Evolutionary conservation across 2,888 invertebrate genomes (phyloP).

Genomic region (Ectemnius continuus): DNA sequence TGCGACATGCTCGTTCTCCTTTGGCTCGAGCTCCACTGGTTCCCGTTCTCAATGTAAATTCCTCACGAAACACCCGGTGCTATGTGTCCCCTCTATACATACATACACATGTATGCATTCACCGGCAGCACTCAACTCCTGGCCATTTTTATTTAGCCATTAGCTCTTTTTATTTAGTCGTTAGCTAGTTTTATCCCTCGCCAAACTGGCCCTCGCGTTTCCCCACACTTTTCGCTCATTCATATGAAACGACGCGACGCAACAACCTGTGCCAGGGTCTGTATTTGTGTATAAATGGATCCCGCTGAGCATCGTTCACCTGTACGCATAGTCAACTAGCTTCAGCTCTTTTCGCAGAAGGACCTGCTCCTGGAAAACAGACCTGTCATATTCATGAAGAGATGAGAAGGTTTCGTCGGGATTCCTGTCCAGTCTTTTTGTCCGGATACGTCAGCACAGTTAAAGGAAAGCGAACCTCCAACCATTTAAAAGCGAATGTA

Average conservation of each 20-base stretch:
- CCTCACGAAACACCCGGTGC: constrained; percentile 39
- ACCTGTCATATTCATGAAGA: too few relatives aligned
- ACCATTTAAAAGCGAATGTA: too few relatives aligned
- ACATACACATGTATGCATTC: neutral
- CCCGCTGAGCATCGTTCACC: neutral
- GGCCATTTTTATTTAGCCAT: constrained; percentile 47
- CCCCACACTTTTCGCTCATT: constrained; percentile 56
- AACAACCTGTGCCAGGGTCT: too few relatives aligned
- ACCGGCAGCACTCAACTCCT: constrained; percentile 30
- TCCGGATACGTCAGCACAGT: too few relatives aligned
- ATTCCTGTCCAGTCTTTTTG: too few relatives aligned
- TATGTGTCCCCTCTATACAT: neutral
- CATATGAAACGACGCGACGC: constrained; percentile 38
- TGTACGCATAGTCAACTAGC: neutral
- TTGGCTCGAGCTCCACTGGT: constrained; percentile 17
- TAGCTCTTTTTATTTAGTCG: too few relatives aligned
- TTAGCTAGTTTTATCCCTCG: neutral
- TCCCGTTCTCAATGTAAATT: constrained; percentile 51
- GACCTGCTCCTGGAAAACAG: too few relatives aligned
- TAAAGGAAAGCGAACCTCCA: too few relatives aligned
- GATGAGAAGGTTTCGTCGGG: too few relatives aligned
- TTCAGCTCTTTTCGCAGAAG: too few relatives aligned
- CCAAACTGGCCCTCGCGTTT: constrained; percentile 49
- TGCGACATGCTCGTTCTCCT: constrained; percentile 34
- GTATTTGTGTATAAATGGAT: constrained; percentile 15